Conservation (phyloP, 2,888 invertebrate species). For the Melikaiella ostensackeni region DNA sequence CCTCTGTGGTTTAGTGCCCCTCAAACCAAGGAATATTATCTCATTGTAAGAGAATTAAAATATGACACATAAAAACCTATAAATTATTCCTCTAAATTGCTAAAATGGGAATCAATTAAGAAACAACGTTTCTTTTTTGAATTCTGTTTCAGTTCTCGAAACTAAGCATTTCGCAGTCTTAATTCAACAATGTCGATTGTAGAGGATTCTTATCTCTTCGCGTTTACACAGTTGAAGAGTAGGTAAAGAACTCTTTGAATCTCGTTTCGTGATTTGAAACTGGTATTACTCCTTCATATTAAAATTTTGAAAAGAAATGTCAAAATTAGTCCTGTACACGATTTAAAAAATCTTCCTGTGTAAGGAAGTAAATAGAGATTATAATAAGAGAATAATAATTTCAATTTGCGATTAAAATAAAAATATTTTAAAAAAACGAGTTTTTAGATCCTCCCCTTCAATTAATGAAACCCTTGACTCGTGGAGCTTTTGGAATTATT, state of each 20-base stretch:
- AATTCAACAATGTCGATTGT: slow-evolving; percentile 23
- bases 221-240: slow-evolving; percentile 6
- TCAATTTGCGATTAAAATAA: background rate
- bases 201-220: slow-evolving; percentile 28
- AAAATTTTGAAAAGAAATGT: background rate
- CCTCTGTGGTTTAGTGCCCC: background rate
- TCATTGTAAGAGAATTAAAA: no score
- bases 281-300: background rate
- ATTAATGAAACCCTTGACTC: background rate
- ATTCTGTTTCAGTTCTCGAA: slow-evolving; percentile 34
- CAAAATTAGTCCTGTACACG: background rate
- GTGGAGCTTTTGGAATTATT: background rate
- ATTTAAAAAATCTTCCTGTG: background rate
- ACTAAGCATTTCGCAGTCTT: slow-evolving; percentile 39
- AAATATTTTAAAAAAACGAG: background rate
- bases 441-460: background rate
- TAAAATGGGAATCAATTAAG: background rate
- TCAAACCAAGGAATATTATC: background rate
- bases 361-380: background rate
- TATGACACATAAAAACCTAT: no score
- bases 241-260: slow-evolving; percentile 4
- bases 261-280: background rate
- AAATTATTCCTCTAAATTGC: background rate
- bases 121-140: background rate
- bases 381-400: background rate